Conservation (phyloP, 2,113 vertebrate genomes). For the Casuarius casuarius region DNA sequence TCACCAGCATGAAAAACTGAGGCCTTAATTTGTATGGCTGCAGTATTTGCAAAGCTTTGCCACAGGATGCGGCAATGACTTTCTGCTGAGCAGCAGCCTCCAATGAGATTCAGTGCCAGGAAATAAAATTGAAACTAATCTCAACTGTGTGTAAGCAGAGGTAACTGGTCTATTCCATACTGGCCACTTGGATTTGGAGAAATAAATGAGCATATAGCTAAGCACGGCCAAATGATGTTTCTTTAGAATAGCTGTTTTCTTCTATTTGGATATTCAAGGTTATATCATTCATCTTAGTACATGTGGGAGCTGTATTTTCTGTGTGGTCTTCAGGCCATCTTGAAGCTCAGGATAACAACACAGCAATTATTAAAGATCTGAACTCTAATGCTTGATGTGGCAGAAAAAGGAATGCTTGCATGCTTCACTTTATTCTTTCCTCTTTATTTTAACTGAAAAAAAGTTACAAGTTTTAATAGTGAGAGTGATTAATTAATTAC, state of each 20-base stretch:
- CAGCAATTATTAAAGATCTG: accelerated
- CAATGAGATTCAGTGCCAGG: neutral
- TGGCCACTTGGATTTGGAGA: neutral
- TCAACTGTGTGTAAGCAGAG: neutral
- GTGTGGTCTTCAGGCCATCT: neutral
- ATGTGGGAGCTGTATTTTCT: neutral
- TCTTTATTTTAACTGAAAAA: neutral
- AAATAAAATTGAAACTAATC: neutral
- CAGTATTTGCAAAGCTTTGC: neutral
- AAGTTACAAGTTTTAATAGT: neutral
- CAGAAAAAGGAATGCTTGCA: neutral
- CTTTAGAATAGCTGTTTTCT: neutral
- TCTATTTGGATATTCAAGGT: neutral
- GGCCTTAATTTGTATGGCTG: neutral
- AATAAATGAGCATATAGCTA: accelerated
- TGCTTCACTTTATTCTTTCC: neutral
- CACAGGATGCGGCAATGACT: neutral
- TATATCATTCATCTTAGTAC: neutral
- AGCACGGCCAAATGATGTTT: neutral
- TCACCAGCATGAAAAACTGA: neutral
- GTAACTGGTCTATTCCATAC: neutral
- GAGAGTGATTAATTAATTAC: neutral
- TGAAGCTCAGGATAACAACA: neutral
- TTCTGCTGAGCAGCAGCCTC: neutral
- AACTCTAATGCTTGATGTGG: neutral